These are phyloP conservation scores for Gymnorhina tibicen DNA, from an alignment of 2,113 vertebrate species.

Conservation along the genomic window DNA sequence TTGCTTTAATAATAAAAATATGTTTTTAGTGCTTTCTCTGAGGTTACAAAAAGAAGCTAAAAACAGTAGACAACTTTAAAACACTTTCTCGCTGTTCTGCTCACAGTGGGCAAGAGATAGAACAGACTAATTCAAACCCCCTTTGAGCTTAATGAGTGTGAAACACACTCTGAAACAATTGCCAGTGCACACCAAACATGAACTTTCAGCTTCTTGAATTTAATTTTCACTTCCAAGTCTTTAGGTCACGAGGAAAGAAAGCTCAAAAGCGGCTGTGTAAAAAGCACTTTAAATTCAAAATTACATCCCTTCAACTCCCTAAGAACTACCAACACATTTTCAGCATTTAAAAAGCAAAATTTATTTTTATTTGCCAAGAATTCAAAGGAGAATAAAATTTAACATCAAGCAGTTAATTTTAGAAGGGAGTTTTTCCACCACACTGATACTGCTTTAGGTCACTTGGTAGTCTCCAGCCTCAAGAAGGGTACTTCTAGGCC, in stretches of 20 bases:
- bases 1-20: background rate
- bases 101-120: background rate
- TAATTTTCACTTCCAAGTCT: background rate
- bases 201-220: background rate
- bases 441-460: background rate
- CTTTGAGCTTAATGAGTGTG: background rate
- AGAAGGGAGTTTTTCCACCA: background rate
- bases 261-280: background rate
- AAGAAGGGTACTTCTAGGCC: background rate
- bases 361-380: background rate
- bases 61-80: background rate
- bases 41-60: background rate
- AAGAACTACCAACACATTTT: background rate
- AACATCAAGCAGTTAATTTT: background rate
- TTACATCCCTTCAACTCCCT: background rate
- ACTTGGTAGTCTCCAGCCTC: background rate
- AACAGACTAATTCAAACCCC: background rate
- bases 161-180: background rate
- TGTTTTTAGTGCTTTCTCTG: background rate
- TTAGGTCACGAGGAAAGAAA: background rate
- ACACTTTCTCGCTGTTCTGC: background rate
- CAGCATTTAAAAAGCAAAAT: background rate
- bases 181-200: background rate
- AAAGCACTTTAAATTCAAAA: background rate
- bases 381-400: background rate